These are phyloP conservation scores for Dasysyrphus albostriatus DNA, from an alignment of 2,888 invertebrate species.

Conservation along the genomic window DNA sequence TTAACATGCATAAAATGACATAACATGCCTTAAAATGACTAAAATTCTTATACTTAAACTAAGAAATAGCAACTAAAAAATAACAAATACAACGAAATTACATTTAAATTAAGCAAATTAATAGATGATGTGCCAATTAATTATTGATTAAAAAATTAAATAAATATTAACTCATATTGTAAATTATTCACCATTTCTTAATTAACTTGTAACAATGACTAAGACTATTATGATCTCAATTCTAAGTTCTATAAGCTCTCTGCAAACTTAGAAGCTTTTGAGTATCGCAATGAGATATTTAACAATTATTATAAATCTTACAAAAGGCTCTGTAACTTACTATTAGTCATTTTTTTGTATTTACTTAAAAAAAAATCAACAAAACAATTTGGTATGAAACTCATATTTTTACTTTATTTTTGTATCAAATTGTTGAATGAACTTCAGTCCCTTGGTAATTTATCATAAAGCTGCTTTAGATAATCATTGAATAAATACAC, in stretches of 20 bases:
- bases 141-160: background rate
- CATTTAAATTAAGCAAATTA: background rate
- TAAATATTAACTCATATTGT: background rate
- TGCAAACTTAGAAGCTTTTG: background rate
- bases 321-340: background rate
- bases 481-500: slow-evolving; percentile 8
- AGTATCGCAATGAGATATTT: background rate
- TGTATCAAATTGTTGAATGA: slow-evolving; percentile 1
- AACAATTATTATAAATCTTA: background rate
- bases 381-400: background rate
- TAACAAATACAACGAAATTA: too few relatives aligned
- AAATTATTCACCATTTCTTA: background rate
- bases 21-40: too few relatives aligned
- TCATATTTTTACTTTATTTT: background rate
- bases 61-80: background rate
- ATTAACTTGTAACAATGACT: background rate
- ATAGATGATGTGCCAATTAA: background rate
- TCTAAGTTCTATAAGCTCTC: background rate
- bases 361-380: background rate
- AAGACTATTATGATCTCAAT: background rate
- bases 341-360: background rate
- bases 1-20: too few relatives aligned
- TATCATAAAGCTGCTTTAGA: background rate
- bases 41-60: background rate
- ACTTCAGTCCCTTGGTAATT: background rate